Percentiles rank a stretch among this genome's conserved stretches.
Conservation (phyloP, 1,140 invertebrate genomes). For the Probaryconus sp. region DNA sequence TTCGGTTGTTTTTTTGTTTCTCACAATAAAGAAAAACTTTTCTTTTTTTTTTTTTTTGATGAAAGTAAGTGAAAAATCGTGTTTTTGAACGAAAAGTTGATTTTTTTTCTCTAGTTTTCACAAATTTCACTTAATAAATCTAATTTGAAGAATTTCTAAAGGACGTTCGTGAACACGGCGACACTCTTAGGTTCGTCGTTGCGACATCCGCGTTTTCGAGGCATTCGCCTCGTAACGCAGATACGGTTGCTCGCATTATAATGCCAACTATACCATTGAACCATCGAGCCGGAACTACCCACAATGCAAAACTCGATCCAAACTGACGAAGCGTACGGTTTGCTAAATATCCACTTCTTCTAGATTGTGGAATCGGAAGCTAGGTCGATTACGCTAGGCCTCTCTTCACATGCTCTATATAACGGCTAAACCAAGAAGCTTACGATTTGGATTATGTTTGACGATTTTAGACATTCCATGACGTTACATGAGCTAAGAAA, state of each 20-base stretch:
- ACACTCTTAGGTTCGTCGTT: conserved; percentile 9
- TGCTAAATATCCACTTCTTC: conserved; percentile 28
- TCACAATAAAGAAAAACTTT: too few relatives aligned
- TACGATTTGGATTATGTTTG: too few relatives aligned
- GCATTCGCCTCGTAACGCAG: conserved; percentile 56
- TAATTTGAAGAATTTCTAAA: conserved; percentile 23
- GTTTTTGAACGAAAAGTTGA: too few relatives aligned
- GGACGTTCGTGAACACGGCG: conserved; percentile 1
- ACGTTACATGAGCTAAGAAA: too few relatives aligned
- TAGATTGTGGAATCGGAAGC: background rate
- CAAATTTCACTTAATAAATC: too few relatives aligned
- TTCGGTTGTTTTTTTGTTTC: too few relatives aligned
- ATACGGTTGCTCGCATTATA: conserved; percentile 46
- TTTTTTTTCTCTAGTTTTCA: too few relatives aligned
- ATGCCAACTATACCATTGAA: conserved; percentile 58
- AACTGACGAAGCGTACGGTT: conserved; percentile 44
- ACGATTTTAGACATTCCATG: too few relatives aligned
- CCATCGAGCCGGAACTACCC: conserved; percentile 53
- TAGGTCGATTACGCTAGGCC: background rate
- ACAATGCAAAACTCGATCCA: conserved; percentile 52
- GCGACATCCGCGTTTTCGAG: conserved; percentile 49
- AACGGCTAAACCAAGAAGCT: too few relatives aligned
- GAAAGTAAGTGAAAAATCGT: too few relatives aligned
- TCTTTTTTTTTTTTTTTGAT: too few relatives aligned
- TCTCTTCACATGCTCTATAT: conserved; percentile 1